Evolutionary conservation across 2,888 invertebrate genomes (phyloP), one percentile per base, ranked within the genome.

Genomic region (Argyresthia goedartella): DNA sequence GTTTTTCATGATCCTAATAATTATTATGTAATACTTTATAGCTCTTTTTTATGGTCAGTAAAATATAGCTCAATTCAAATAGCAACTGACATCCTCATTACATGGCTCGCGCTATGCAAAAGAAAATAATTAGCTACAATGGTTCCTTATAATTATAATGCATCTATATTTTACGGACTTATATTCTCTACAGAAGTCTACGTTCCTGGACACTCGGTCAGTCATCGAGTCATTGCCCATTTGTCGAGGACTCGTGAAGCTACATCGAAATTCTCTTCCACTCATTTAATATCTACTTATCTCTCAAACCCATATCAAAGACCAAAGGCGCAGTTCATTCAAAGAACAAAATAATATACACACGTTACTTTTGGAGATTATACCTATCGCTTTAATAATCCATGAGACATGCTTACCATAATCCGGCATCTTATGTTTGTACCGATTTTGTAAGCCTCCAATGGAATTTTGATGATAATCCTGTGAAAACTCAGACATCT

Each of bases 251-350:
- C 25, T 25, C 25, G 25, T 25, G 25, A 25, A 25, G 61, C 67
- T 69, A 69, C 68, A 71, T 75, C 68, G 72, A 69, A 74, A 66
- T 73, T 71, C 67, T 72, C 69, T 68, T 61, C 64, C 52, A 69
- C 66, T 68, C 69, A 69, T 72, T 66, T 71, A 71, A 71, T 69
- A 76, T 73, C 25, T 25, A 25, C 25, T 74, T 75, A 73, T 75
- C 71, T 72, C 62, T 53, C 57, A 60, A 64, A 63, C 64, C 62
- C 62, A 60, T 64, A 70, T 74, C 69, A 71, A n/a, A 36, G 36
- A 13, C 14, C 39, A 49, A 36, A 49, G 39, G 15, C 13, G 8
- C 49, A 13, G 13, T 34, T 39, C n/a, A 25, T 47, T 25, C 47
- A 34, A 25, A 10, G 33, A 35, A 33, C 47, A 33, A 39, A 49